Evolutionary conservation across 2,797 vertebrate genomes (phyloP).

Genomic region (Enteromius afrohamiltoni): DNA sequence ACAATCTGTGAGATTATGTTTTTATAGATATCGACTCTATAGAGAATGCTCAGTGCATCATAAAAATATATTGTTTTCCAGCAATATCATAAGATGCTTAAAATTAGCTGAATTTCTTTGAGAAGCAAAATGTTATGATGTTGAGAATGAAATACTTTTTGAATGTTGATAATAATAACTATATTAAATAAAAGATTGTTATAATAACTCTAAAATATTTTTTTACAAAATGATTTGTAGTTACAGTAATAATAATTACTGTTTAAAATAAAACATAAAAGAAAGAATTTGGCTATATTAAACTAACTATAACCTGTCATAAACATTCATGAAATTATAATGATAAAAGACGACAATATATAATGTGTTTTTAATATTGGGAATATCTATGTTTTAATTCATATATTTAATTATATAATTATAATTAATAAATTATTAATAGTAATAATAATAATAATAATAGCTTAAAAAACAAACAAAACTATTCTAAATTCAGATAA

Average conservation of each 20-base stretch:
- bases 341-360: neutral
- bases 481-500: neutral
- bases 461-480: too few relatives aligned
- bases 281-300: neutral
- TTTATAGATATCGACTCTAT: neutral
- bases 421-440: neutral
- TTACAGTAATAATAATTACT: neutral
- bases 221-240: neutral
- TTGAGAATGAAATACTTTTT: neutral
- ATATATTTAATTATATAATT: neutral
- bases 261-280: neutral
- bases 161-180: neutral
- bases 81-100: neutral
- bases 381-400: neutral
- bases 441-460: neutral
- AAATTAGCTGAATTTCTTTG: constrained; percentile 6
- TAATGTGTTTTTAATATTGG: neutral
- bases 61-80: neutral
- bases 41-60: neutral
- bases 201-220: neutral
- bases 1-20: neutral
- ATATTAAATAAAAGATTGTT: neutral
- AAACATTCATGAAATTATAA: neutral
- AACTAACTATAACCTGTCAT: neutral
- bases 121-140: neutral